Percentiles rank a stretch among this genome's conserved stretches.
These are phyloP conservation scores for Heliothis virescens DNA, from an alignment of 1,140 invertebrate genomes.

Conservation along the genomic window DNA sequence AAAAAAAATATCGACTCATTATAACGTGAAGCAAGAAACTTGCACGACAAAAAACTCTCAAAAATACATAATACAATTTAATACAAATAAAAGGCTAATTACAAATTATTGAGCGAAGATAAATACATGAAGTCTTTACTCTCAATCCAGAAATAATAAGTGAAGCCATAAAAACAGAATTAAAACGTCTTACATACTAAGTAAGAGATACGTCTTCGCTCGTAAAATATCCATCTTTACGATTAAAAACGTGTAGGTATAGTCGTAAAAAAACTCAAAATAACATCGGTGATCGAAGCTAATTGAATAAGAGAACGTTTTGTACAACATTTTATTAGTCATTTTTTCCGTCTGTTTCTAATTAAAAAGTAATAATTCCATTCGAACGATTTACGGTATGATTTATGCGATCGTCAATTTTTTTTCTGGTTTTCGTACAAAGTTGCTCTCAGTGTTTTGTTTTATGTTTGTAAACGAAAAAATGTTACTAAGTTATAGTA, in stretches of 20 bases:
- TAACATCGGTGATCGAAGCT: conserved; percentile 50
- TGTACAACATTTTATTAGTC: conserved; percentile 36
- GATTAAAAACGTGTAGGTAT: conserved; percentile 18
- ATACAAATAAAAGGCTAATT: neutral
- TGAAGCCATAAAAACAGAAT: neutral
- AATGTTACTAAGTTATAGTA: no score
- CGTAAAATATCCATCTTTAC: conserved; percentile 49
- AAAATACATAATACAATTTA: no score
- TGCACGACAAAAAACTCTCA: no score
- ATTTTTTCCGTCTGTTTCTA: conserved; percentile 62
- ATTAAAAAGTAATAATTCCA: conserved; percentile 66
- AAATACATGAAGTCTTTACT: neutral
- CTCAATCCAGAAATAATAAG: neutral
- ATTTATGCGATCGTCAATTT: conserved; percentile 57
- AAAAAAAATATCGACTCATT: no score
- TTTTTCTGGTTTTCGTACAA: conserved; percentile 16
- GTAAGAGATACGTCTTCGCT: neutral
- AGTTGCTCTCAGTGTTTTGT: conserved; percentile 21
- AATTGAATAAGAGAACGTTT: conserved; percentile 55
- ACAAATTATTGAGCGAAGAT: neutral
- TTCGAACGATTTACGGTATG: conserved; percentile 52
- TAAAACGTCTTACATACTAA: neutral
- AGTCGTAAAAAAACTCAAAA: conserved; percentile 57
- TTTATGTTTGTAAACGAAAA: neutral
- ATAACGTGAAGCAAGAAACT: no score